Evolutionary conservation across 2,797 vertebrate genomes (phyloP).

Genomic region (Numenius phaeopus): DNA sequence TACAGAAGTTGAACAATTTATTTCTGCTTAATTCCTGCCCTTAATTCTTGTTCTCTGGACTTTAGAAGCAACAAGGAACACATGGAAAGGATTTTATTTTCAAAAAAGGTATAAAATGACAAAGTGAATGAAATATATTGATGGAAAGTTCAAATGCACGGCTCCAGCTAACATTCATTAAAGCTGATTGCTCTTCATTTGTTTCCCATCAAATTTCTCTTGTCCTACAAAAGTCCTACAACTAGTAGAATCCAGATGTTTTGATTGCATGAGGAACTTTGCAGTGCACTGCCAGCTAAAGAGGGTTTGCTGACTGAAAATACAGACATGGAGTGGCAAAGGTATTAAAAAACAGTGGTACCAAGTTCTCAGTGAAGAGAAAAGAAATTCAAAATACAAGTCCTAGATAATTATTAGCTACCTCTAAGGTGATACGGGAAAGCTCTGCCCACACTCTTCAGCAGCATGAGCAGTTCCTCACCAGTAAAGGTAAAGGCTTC

Average conservation of each 20-base stretch:
- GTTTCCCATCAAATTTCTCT: conserved; percentile 35
- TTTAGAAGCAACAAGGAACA: not conserved
- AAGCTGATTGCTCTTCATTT: conserved; percentile 42
- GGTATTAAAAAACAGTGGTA: not conserved
- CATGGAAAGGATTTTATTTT: conserved; percentile 42
- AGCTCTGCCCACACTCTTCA: not conserved
- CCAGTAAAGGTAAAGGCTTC: not conserved
- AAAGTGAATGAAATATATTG: conserved; percentile 1
- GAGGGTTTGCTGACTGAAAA: not conserved
- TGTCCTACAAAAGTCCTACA: conserved; percentile 17
- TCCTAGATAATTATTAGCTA: not conserved
- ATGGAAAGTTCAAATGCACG: not conserved
- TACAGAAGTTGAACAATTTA: not conserved
- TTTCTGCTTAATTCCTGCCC: not conserved
- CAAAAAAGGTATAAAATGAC: conserved; percentile 15
- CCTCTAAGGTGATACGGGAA: not conserved
- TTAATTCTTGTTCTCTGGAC: not conserved
- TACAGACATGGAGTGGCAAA: not conserved
- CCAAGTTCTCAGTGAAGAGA: not conserved
- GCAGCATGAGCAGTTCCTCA: not conserved
- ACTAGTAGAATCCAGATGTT: conserved; percentile 66
- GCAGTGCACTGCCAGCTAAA: not conserved
- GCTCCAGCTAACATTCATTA: conserved; percentile 55
- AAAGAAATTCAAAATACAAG: not conserved
- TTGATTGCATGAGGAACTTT: not conserved